Base-by-base conservation (phyloP, 2,113 vertebrate genomes). In the Caracal caracal region DNA sequence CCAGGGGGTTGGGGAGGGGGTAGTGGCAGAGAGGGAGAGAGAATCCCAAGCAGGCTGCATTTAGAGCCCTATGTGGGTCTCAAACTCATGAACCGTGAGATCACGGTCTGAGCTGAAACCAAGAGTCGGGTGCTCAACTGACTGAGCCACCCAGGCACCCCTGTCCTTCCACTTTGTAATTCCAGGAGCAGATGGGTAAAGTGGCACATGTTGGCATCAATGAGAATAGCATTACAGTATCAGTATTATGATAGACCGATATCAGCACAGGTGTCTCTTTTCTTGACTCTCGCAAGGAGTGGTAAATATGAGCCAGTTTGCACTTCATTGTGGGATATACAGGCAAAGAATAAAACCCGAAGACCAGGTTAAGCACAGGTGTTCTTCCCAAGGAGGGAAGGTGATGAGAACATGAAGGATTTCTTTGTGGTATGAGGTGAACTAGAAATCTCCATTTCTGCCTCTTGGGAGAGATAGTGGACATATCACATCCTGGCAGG, bases 361-460 rank as follows among this genome's bases (percentile, higher is more conserved):
- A 87, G 30, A 47, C 63, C 24, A 35, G 53, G 43, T 61, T 56
- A 78, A 90, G 33, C 56, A 53, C 49, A 65, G 30, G 87, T 61
- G 26, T 65, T 95, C 61, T 86, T 88, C 71, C 49, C 33, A 65
- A 80, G 20, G 73, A 43, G 47, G 82, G n/a, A 86, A 20, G 37
- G 51, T 16, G 7, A 6, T 26, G 51, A 80, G 43, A 80, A 53
- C 73, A 79, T 7, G 70, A 33, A 79, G 16, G 15, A 63, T 90
- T 90, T 43, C 47, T 95, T 73, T 68, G 37, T 86, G 47, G 28
- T 63, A 68, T 8, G n/a, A 24, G 8, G 33, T 11, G 13, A 80
- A 89, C 28, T 70, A 28, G 70, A 92, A 94, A 59, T 63, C 22
- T 89, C 22, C 17, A 5, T 87, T 96, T 96, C 65, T 94, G 66